Percentiles rank a stretch among this genome's conserved stretches.
phyloP scores from a whole-genome alignment of 2,888 invertebrate species.

The Deilephila elpenor region DNA sequence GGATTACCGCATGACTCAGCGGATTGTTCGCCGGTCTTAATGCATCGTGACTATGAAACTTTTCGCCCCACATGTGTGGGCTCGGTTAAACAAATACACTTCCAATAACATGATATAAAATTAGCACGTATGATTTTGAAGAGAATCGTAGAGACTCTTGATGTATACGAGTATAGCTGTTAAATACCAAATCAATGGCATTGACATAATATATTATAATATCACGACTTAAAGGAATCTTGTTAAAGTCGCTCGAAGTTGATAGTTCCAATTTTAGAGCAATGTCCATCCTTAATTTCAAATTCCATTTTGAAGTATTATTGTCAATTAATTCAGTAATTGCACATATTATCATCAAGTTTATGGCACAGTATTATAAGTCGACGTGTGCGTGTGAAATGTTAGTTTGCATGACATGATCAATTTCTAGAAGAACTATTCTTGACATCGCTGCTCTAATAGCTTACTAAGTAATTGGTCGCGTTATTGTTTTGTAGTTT shows the following conservation, averaged over 20 bases:
- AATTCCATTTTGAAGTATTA: not conserved
- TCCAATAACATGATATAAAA: not conserved
- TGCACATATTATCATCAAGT: not conserved
- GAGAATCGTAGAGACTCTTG: not conserved
- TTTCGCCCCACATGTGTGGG: conserved; percentile 49
- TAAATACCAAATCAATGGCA: not conserved
- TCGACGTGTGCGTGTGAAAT: conserved; percentile 12
- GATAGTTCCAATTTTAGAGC: too few species aligned
- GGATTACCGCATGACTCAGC: conserved; percentile 45
- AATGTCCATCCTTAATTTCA: too few species aligned
- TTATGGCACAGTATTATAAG: not conserved
- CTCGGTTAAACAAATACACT: conserved; percentile 30
- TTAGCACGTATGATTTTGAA: not conserved
- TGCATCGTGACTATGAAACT: conserved; percentile 51
- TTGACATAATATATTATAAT: not conserved
- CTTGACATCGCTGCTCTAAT: not conserved
- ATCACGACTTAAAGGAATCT: too few species aligned
- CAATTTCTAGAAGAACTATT: conserved; percentile 5
- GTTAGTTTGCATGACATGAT: not conserved
- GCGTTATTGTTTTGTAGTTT: not conserved
- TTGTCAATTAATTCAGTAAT: not conserved
- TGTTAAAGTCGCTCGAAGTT: too few species aligned
- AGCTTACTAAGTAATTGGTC: not conserved
- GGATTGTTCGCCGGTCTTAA: conserved; percentile 49
- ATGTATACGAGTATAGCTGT: not conserved